Percentiles rank a stretch among this genome's conserved stretches.
These are phyloP conservation scores for Aselliscus stoliczkanus DNA, from an alignment of 2,797 vertebrate genomes.

Conservation along the genomic window DNA sequence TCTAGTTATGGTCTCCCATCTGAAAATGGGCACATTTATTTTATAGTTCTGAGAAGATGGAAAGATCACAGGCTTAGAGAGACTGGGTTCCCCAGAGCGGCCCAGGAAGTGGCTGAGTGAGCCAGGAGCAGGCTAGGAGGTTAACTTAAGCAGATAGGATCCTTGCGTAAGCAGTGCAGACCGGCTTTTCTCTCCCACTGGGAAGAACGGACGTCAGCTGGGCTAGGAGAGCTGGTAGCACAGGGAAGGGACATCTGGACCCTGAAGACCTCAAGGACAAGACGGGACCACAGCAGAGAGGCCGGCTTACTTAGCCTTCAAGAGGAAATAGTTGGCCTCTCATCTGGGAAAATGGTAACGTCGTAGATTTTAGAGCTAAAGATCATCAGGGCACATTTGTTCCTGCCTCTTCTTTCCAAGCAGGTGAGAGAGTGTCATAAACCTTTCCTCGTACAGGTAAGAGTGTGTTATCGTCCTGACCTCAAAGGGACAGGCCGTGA, in stretches of 20 bases:
- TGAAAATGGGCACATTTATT: neutral
- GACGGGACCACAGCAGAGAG: neutral
- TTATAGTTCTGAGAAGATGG: neutral
- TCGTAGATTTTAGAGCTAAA: neutral
- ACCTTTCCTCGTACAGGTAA: neutral
- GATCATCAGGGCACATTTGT: neutral
- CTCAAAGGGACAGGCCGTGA: neutral
- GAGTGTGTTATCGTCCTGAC: neutral
- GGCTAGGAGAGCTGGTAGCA: neutral
- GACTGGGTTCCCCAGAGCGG: neutral
- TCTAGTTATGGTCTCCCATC: neutral
- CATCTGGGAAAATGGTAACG: neutral
- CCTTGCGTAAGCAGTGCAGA: accelerated
- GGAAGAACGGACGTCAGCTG: neutral
- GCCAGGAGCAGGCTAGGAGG: accelerated
- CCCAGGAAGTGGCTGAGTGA: neutral
- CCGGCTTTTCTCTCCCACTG: neutral
- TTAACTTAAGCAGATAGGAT: neutral
- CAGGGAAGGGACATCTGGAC: neutral
- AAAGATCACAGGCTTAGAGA: neutral
- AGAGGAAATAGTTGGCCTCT: neutral
- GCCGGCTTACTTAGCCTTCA: neutral
- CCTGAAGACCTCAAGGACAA: no score
- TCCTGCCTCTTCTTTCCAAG: neutral
- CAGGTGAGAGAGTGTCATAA: neutral